Percentiles rank a stretch among this genome's conserved stretches.
These are phyloP conservation scores for Trachymyrmex cornetzi DNA, from an alignment of 1,140 invertebrate species.

Conservation along the genomic window DNA sequence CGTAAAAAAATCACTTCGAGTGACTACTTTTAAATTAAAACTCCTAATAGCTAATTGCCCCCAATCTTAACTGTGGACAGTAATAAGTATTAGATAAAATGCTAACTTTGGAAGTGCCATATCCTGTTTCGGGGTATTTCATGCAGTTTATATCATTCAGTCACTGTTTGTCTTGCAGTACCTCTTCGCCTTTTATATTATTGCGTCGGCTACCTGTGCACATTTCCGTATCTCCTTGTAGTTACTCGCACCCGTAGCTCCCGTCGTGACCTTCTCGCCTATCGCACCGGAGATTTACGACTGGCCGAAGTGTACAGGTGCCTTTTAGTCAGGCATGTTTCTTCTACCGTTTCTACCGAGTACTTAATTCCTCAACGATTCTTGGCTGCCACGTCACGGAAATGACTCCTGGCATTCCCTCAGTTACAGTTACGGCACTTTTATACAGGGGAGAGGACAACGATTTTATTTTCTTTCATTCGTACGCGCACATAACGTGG, in stretches of 20 bases:
- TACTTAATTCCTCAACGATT: background rate
- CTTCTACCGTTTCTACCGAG: background rate
- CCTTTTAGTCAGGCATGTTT: background rate
- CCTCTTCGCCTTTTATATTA: background rate
- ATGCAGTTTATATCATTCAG: background rate
- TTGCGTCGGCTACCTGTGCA: background rate
- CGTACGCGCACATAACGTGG: too few relatives aligned
- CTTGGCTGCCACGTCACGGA: background rate
- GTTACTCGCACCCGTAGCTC: conserved; percentile 5
- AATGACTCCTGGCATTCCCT: background rate
- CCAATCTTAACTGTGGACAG: background rate
- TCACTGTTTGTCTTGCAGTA: too few relatives aligned
- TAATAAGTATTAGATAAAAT: background rate
- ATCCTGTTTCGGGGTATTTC: background rate
- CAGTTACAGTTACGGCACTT: background rate
- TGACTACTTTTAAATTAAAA: background rate
- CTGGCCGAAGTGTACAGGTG: background rate
- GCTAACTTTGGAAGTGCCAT: background rate
- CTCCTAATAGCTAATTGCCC: background rate
- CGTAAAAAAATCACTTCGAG: background rate
- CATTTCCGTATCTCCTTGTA: conserved; percentile 30
- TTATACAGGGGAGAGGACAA: too few relatives aligned
- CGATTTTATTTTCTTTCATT: background rate
- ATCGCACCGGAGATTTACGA: conserved; percentile 10
- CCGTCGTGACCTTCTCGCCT: conserved; percentile 3